A percentile compares a stretch with the other conserved stretches of the same genome.
Evolutionary conservation across 37 sponge, comb jelly and placozoan species (phyloP).

Genomic region (Cliona cf. orientalis): DNA sequence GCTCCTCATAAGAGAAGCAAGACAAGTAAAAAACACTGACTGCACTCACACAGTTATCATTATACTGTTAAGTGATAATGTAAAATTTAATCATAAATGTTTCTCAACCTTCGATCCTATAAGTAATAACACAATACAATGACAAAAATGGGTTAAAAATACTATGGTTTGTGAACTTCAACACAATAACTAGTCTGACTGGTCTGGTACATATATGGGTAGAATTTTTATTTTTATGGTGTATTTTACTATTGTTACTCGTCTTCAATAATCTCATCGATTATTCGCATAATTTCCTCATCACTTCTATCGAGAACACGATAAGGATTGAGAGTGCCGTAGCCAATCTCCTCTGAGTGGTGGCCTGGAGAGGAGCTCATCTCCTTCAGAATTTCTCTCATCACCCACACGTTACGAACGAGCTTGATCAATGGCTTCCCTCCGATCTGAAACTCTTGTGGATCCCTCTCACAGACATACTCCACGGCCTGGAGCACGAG

Average conservation of each 20-base stretch:
- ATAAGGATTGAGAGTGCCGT: slow-evolving; percentile 45
- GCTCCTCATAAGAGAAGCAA: slow-evolving; percentile 64
- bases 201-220: too few species aligned
- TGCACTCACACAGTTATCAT: neutral
- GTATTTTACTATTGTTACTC: slow-evolving; percentile 11
- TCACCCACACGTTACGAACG: slow-evolving; percentile 52
- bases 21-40: slow-evolving; percentile 61
- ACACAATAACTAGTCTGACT: too few species aligned
- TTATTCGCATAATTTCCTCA: slow-evolving; percentile 40
- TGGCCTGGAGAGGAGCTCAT: slow-evolving; percentile 50
- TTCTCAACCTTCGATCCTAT: too few species aligned
- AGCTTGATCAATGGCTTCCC: slow-evolving; percentile 12
- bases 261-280: slow-evolving; percentile 48
- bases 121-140: too few species aligned
- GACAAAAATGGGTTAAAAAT: too few species aligned
- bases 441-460: slow-evolving; percentile 7
- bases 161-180: too few species aligned
- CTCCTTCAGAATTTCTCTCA: slow-evolving; percentile 58
- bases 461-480: slow-evolving; percentile 20
- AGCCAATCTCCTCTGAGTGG: slow-evolving; percentile 60
- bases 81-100: too few species aligned
- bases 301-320: slow-evolving; percentile 37
- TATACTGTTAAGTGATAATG: too few species aligned
- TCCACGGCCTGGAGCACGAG: slow-evolving; percentile 29
- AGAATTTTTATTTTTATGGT: too few species aligned